phyloP scores from a whole-genome alignment of 2,888 invertebrate species.

The Prosopocoilus inquinatus region DNA sequence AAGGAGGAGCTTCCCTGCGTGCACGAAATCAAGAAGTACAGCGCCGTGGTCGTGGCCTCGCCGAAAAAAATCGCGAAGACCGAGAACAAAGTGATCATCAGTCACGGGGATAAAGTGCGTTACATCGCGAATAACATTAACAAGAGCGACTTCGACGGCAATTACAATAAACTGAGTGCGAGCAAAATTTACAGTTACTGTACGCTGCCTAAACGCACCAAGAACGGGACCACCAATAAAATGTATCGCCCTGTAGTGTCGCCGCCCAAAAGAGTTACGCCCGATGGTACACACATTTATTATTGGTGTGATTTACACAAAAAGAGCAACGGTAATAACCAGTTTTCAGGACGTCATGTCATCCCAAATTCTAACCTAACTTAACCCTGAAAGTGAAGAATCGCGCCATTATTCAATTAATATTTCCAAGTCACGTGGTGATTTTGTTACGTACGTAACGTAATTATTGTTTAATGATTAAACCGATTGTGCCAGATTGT shows the following conservation, averaged over 20 bases:
- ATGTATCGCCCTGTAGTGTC: constrained; percentile 46
- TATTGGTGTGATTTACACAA: constrained; percentile 83
- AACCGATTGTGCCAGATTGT: too few relatives aligned
- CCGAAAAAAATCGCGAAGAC: constrained; percentile 27
- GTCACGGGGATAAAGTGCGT: constrained; percentile 25
- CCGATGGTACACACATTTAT: constrained; percentile 81
- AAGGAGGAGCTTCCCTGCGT: constrained; percentile 68
- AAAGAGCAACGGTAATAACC: constrained; percentile 55
- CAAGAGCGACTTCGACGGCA: constrained; percentile 39
- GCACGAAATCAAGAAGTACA: constrained; percentile 47
- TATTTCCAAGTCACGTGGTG: too few relatives aligned
- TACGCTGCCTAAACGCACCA: constrained; percentile 53
- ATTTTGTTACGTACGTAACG: too few relatives aligned
- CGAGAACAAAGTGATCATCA: constrained; percentile 25
- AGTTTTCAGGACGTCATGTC: not conserved
- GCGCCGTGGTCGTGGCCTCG: constrained; percentile 25
- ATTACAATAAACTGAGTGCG: constrained; percentile 43
- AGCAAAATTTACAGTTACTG: constrained; percentile 53
- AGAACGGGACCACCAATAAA: constrained; percentile 30
- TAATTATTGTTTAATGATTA: too few relatives aligned
- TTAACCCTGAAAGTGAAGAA: not conserved
- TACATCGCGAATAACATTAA: constrained; percentile 23
- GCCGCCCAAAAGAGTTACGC: constrained; percentile 74
- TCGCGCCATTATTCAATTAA: too few relatives aligned
- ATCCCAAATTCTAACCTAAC: not conserved